Percentiles rank a stretch among this genome's conserved stretches.
Evolutionary conservation across 2,113 vertebrate genomes (phyloP).

Genomic region (Myotis brandtii): DNA sequence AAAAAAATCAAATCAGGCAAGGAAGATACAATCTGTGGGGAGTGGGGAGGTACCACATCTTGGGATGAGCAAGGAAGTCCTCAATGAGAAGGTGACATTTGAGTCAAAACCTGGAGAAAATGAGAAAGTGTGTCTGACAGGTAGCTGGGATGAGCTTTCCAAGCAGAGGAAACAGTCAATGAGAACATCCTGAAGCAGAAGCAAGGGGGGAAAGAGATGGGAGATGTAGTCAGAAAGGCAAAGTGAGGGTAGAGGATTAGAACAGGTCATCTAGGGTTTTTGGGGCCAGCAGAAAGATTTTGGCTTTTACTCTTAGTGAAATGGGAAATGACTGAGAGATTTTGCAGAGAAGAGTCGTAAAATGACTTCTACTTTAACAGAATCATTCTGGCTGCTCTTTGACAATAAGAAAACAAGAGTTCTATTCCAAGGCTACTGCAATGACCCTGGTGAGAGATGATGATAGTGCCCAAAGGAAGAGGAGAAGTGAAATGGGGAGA

Average conservation of each 20-base stretch:
- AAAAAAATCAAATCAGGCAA: background rate
- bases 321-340: background rate
- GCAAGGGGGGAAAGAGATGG: background rate
- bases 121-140: background rate
- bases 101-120: background rate
- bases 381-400: background rate
- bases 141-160: background rate
- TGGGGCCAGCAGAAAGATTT: background rate
- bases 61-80: background rate
- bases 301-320: background rate
- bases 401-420: background rate
- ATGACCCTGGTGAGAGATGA: background rate
- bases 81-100: background rate
- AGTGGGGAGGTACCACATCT: background rate
- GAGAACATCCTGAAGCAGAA: background rate
- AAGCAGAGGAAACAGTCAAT: background rate
- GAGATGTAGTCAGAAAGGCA: background rate
- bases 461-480: background rate
- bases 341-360: background rate
- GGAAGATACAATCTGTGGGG: background rate
- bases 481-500: background rate
- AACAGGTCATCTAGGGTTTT: background rate
- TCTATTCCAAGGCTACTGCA: too few species aligned
- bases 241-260: background rate
- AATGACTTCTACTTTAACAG: background rate